Evolutionary conservation across 2,888 invertebrate genomes (phyloP).

Genomic region (Acronicta leporina): DNA sequence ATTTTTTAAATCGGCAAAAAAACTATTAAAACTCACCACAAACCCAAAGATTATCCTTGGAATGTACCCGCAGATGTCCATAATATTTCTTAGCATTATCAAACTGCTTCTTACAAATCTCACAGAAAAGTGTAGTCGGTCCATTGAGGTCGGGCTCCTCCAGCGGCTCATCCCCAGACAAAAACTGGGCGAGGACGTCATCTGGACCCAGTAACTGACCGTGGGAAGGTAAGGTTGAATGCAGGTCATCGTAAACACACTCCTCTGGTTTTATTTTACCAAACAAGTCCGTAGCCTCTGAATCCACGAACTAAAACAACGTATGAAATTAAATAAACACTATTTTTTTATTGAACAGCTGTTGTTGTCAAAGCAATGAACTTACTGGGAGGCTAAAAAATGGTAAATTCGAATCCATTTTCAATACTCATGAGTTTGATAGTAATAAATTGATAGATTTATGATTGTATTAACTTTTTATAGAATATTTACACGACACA

Average conservation of each 20-base stretch:
- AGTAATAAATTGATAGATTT: neutral
- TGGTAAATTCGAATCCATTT: constrained; percentile 78
- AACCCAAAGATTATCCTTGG: constrained; percentile 82
- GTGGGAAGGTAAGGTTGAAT: constrained; percentile 67
- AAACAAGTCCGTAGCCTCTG: constrained; percentile 70
- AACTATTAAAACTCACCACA: constrained; percentile 71
- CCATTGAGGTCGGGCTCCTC: constrained; percentile 84
- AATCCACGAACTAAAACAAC: constrained; percentile 75
- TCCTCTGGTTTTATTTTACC: constrained; percentile 65
- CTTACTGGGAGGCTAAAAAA: constrained; percentile 82
- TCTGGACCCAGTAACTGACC: constrained; percentile 72
- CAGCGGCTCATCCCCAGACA: constrained; percentile 79
- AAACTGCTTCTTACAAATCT: constrained; percentile 83
- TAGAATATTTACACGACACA: neutral
- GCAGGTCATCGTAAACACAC: constrained; percentile 72
- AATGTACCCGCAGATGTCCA: constrained; percentile 83
- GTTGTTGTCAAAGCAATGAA: constrained; percentile 2
- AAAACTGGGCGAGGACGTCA: constrained; percentile 81
- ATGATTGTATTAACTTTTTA: neutral
- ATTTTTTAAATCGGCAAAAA: too few species aligned
- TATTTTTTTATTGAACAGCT: constrained; percentile 16
- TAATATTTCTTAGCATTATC: constrained; percentile 85
- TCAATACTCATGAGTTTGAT: constrained; percentile 34
- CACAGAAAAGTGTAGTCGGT: constrained; percentile 81
- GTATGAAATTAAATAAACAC: constrained; percentile 1